Evolutionary conservation across 2,888 invertebrate species (phyloP).

Genomic region (Pristionchus entomophagus): DNA sequence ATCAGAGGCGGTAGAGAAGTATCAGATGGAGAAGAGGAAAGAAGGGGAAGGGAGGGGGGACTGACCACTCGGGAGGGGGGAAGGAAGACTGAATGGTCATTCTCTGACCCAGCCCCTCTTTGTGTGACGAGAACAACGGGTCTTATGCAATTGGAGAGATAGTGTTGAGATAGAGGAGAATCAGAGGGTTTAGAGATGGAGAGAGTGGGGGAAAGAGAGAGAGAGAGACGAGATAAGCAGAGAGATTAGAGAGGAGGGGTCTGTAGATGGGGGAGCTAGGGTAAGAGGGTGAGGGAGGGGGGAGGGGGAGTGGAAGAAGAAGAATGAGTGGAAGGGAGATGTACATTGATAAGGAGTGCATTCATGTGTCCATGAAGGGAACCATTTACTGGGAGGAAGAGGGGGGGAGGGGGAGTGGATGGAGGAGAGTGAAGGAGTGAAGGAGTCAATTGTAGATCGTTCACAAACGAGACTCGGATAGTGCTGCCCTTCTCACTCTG

Average conservation of each 20-base stretch:
- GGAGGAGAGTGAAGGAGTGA: neutral
- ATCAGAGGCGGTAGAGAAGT: slow-evolving; percentile 6
- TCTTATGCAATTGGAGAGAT: neutral
- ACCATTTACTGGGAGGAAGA: slow-evolving; percentile 14
- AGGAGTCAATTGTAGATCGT: slow-evolving; percentile 7
- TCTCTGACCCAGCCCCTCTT: slow-evolving; percentile 8
- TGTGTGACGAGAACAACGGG: slow-evolving; percentile 17
- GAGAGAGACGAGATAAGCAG: neutral
- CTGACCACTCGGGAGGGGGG: neutral
- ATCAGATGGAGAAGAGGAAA: neutral
- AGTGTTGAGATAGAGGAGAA: neutral
- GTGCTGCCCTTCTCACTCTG: slow-evolving; percentile 27
- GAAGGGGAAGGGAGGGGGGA: neutral
- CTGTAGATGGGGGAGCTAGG: slow-evolving; percentile 1
- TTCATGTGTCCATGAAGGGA: neutral
- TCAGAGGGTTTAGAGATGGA: slow-evolving; percentile 1
- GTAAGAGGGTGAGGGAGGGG: neutral
- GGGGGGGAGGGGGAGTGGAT: neutral
- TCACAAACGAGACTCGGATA: neutral
- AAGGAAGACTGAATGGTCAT: slow-evolving; percentile 24
- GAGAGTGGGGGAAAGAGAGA: slow-evolving; percentile 20
- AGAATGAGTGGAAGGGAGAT: neutral
- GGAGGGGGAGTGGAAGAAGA: neutral
- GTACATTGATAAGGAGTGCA: slow-evolving; percentile 33
- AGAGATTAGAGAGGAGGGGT: neutral